Evolutionary conservation across 2,797 vertebrate genomes (phyloP).

Genomic region (Ctenopoma multispine): DNA sequence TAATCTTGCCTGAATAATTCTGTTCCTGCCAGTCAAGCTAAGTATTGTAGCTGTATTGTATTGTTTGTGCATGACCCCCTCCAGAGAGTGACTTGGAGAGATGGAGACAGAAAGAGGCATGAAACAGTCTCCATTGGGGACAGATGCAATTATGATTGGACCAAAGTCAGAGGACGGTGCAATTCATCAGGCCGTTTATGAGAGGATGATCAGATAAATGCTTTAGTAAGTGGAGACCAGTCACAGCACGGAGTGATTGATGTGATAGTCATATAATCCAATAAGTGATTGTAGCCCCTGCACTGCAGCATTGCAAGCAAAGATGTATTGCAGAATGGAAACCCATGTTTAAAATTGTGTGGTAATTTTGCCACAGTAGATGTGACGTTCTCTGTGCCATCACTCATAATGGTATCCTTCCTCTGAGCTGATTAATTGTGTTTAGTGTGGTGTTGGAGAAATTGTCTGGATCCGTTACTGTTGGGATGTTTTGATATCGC

Average conservation of each 20-base stretch:
- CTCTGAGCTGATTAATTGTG: constrained; percentile 27
- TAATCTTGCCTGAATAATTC: constrained; percentile 5
- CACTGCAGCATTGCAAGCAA: constrained; percentile 50
- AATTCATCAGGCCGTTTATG: constrained; percentile 76
- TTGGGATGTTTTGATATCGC: constrained; percentile 47
- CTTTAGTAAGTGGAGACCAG: constrained; percentile 68
- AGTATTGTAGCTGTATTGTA: constrained; percentile 28
- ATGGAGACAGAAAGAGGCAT: constrained; percentile 45
- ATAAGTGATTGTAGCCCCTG: constrained; percentile 66
- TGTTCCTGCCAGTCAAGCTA: constrained; percentile 16
- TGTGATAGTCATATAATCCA: constrained; percentile 72
- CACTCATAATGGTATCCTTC: background rate
- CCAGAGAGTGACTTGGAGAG: constrained; percentile 37
- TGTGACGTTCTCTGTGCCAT: constrained; percentile 21
- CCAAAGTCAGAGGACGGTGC: constrained; percentile 63
- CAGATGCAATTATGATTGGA: constrained; percentile 73
- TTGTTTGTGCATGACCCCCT: constrained; percentile 17
- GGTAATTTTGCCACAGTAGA: constrained; percentile 35
- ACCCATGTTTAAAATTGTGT: constrained; percentile 20
- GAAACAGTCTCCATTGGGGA: constrained; percentile 59
- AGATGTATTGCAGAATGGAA: constrained; percentile 49
- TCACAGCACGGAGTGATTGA: constrained; percentile 68
- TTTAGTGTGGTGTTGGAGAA: constrained; percentile 27
- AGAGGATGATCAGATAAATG: constrained; percentile 77
- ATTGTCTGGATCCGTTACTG: constrained; percentile 43